Base-by-base conservation (phyloP, 2,797 vertebrate genomes). In the Enteromius viviparus region DNA sequence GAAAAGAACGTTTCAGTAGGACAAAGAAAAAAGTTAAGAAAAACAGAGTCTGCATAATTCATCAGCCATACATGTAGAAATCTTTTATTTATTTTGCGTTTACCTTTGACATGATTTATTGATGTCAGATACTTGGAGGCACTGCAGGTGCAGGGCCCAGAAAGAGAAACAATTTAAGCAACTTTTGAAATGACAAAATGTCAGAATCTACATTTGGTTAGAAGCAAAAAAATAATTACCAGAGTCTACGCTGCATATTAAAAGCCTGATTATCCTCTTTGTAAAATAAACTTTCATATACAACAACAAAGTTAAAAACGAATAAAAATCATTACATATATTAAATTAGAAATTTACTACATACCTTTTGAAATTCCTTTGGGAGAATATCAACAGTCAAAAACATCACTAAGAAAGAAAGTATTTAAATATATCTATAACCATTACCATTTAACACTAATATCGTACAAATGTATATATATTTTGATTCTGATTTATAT, bases 11-110 rank as follows among this genome's bases (percentile, higher is more conserved):
- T 77, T 87, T 81, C 81, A 85, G 62, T 83, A 87, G 87, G 82
- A 92, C 87, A 88, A 91, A 90, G 85, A 83, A 85, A 42, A 81
- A 87, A 88, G 86, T 86, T 88, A 89, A 91, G 89, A 89, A 90
- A 92, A 91, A 92, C 87, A 90, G 9, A 83, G 84, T 89, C 90
- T 93, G 85, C 90, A 92, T 93, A 92, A 94, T 93, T 93, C 82
- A 93, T 91, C 89, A 87, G 90, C 91, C 91, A 91, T 88, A 91
- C 89, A 87, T 91, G 91, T 91, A 89, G 80, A 87, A 78, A 91
- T 92, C 81, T 90, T 88, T 91, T 92, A 91, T 92, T 93, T 86
- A 90, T 91, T 87, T 84, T 55, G 88, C 76, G 87, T 87, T n/a
- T 82, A 89, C 90, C 85, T 89, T 86, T 65, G 55, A 78, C 60